Conservation (phyloP, 1,140 invertebrate genomes). For the Drosophila persimilis region DNA sequence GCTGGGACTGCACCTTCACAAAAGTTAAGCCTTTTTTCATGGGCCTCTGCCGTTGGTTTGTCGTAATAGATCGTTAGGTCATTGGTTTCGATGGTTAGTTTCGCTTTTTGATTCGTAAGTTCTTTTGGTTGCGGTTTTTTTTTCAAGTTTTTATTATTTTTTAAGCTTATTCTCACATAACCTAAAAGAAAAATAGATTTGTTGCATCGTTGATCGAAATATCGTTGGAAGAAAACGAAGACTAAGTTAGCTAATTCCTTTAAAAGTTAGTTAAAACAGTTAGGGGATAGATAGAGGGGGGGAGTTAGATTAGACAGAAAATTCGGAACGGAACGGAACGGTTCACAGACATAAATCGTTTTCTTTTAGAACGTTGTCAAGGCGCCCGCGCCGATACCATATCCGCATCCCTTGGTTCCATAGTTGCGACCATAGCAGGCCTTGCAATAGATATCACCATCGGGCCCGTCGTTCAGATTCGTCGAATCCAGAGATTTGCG, state of each 20-base stretch:
- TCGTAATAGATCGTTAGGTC: conserved; percentile 51
- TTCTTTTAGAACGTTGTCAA: conserved; percentile 90
- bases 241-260: conserved; percentile 69
- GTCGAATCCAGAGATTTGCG: conserved; percentile 95
- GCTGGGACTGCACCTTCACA: conserved; percentile 32
- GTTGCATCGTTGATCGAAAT: conserved; percentile 73
- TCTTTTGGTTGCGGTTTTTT: conserved; percentile 47
- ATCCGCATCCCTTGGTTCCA: conserved; percentile 97
- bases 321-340: conserved; percentile 64
- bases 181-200: conserved; percentile 67
- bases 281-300: conserved; percentile 17
- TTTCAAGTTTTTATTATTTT: conserved; percentile 36
- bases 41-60: background rate
- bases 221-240: conserved; percentile 77
- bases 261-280: conserved; percentile 56
- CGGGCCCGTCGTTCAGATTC: conserved; percentile 95
- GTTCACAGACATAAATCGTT: conserved; percentile 29
- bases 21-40: conserved; percentile 16
- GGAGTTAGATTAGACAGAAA: conserved; percentile 34
- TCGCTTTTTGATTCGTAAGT: conserved; percentile 52
- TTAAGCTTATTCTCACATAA: conserved; percentile 78
- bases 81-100: conserved; percentile 53
- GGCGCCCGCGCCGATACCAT: conserved; percentile 93
- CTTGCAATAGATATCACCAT: conserved; percentile 97
- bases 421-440: conserved; percentile 96